Conservation (phyloP, 1,140 invertebrate genomes). For the Dreissena rostriformis region DNA sequence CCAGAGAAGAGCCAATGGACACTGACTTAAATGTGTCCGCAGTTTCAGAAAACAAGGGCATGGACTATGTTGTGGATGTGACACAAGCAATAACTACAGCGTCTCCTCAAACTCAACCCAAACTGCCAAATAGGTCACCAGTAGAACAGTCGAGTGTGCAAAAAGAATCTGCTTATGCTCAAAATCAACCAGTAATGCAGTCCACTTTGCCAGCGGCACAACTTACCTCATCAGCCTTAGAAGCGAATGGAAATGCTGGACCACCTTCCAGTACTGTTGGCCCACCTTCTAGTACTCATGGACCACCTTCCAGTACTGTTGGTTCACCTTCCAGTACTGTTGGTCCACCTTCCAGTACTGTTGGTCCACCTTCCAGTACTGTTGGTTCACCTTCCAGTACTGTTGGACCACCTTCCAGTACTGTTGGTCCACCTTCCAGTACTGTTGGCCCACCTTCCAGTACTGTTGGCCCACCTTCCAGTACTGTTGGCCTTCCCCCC, state of each 20-base stretch:
- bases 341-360: background rate
- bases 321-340: background rate
- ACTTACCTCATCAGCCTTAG: background rate
- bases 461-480: background rate
- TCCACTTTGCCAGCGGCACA: background rate
- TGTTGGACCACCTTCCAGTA: background rate
- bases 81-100: background rate
- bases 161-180: background rate
- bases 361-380: background rate
- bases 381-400: background rate
- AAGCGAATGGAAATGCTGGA: background rate
- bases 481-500: background rate
- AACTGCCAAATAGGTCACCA: background rate
- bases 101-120: background rate
- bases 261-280: background rate
- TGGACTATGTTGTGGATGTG: background rate
- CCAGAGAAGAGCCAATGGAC: too few species aligned
- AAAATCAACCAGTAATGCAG: background rate
- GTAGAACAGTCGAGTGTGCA: background rate
- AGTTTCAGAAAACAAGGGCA: background rate
- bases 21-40: too few species aligned
- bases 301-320: background rate
- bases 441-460: background rate
- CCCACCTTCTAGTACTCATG: background rate
- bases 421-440: background rate